Evolutionary conservation across 1,140 invertebrate species (phyloP).

Genomic region (Apis dorsata): DNA sequence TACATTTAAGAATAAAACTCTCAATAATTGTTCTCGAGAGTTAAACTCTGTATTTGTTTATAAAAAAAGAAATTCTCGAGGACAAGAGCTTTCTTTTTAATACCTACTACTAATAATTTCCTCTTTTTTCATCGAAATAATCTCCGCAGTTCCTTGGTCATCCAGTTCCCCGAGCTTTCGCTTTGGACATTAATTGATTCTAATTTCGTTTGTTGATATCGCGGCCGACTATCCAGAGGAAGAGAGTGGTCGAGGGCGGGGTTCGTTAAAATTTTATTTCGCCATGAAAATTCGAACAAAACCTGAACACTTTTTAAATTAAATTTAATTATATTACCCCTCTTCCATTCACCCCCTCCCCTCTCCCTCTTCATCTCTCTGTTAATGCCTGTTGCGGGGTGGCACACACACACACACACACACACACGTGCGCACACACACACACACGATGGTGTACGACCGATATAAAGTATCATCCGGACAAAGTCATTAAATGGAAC

Average conservation of each 20-base stretch:
- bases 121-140: no score
- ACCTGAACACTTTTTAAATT: constrained; percentile 41
- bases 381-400: constrained; percentile 7
- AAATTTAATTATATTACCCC: constrained; percentile 47
- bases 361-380: neutral
- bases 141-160: neutral
- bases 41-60: no score
- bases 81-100: no score
- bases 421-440: no score
- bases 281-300: constrained; percentile 20
- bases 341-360: neutral
- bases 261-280: constrained; percentile 47
- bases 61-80: no score
- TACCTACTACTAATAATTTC: no score
- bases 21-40: no score
- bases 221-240: neutral
- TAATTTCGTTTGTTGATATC: constrained; percentile 30
- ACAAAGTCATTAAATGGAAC: constrained; percentile 51
- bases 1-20: no score
- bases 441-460: neutral
- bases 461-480: constrained; percentile 39
- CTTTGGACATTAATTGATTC: constrained; percentile 6
- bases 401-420: neutral
- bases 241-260: neutral
- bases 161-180: neutral